phyloP scores from a whole-genome alignment of 1,140 invertebrate species.

The Nephotettix cincticeps region DNA sequence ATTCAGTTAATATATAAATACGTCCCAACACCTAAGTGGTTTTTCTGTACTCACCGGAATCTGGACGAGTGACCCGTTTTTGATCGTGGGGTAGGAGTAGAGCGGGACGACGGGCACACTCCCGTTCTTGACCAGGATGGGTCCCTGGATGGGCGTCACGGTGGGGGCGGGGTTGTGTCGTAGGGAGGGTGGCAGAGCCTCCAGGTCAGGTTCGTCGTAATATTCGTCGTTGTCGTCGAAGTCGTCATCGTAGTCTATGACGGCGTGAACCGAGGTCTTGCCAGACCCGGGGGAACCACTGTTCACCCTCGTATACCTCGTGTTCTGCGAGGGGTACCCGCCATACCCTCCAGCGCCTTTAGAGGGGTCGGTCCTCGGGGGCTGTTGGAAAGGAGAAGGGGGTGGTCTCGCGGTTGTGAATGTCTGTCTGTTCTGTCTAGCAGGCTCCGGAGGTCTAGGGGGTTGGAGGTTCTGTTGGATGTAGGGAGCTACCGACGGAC shows the following conservation, averaged over 20 bases:
- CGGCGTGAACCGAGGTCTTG: constrained; percentile 66
- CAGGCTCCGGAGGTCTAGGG: constrained; percentile 1
- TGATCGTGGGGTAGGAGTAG: constrained; percentile 76
- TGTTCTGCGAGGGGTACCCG: background rate
- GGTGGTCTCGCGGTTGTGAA: constrained; percentile 1
- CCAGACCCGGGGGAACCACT: constrained; percentile 46
- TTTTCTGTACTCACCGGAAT: constrained; percentile 86
- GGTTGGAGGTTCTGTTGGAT: background rate
- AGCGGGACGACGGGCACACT: constrained; percentile 81
- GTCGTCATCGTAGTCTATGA: constrained; percentile 64
- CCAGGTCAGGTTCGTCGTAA: constrained; percentile 46
- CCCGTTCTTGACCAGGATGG: constrained; percentile 75
- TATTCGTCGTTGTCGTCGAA: constrained; percentile 57
- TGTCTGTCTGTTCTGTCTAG: constrained; percentile 12
- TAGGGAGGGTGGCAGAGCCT: constrained; percentile 26
- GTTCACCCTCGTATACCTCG: constrained; percentile 38
- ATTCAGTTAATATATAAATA: too few species aligned
- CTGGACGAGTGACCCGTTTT: constrained; percentile 80
- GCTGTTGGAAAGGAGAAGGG: constrained; percentile 24
- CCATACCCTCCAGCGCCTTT: background rate
- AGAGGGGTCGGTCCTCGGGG: background rate
- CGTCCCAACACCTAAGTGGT: too few species aligned
- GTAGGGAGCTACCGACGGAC: background rate
- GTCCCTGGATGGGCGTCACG: constrained; percentile 78
- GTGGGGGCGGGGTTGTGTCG: constrained; percentile 43